Percentiles rank a stretch among this genome's conserved stretches.
Evolutionary conservation across 1,140 invertebrate species (phyloP).

Genomic region (honey bee (Apis mellifera)): Amel_HAv3.1 CM009941.2:9988001-9988500

Average conservation of each 20-base stretch:
- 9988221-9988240: conserved; percentile 54
- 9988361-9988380: conserved; percentile 14
- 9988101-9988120: conserved; percentile 58
- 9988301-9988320: conserved; percentile 51
- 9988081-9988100: conserved; percentile 56
- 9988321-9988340: conserved; percentile 27
- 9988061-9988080: conserved; percentile 49
- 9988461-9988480: neutral
- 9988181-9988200: conserved; percentile 33
- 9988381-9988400: neutral
- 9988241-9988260: conserved; percentile 45
- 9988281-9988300: conserved; percentile 53
- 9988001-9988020: conserved; percentile 28
- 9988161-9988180: conserved; percentile 50
- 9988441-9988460: neutral
- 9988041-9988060: conserved; percentile 29
- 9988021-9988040: neutral
- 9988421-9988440: neutral
- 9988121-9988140: conserved; percentile 39
- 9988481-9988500: neutral
- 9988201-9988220: conserved; percentile 58
- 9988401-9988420: neutral
- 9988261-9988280: conserved; percentile 51
- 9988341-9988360: conserved; percentile 49
- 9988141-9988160: conserved; percentile 44